Evolutionary conservation across 2,113 vertebrate species (phyloP).

Genomic region (Leptocoma aspasia): DNA sequence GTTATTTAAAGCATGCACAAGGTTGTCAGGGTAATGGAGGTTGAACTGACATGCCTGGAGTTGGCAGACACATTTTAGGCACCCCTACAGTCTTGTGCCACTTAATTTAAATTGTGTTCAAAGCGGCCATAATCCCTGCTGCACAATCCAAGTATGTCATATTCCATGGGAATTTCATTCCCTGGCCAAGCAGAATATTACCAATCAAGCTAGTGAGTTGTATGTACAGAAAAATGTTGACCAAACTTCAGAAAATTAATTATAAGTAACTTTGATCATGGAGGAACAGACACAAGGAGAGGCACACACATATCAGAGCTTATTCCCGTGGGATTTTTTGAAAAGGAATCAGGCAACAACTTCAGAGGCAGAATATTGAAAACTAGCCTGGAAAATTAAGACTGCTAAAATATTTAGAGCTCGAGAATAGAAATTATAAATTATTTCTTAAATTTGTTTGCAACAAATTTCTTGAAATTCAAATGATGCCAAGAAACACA

Average conservation of each 20-base stretch:
- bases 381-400: not conserved
- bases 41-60: conserved; percentile 13
- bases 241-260: not conserved
- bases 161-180: not conserved
- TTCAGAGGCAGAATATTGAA: not conserved
- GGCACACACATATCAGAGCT: fast-evolving
- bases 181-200: not conserved
- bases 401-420: not conserved
- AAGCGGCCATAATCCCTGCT: not conserved
- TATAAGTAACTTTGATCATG: not conserved
- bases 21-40: conserved; percentile 18
- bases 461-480: not conserved
- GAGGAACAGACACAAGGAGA: not conserved
- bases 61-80: conserved; percentile 39
- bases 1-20: conserved; percentile 18
- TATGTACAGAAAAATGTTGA: not conserved
- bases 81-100: not conserved
- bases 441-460: not conserved
- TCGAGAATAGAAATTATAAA: not conserved
- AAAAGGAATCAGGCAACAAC: not conserved
- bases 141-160: not conserved
- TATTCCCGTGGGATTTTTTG: not conserved
- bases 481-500: not conserved
- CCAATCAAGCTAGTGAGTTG: not conserved
- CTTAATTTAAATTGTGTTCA: conserved; percentile 35